Percentiles rank a stretch among this genome's conserved stretches.
Conservation (phyloP, 37 sponge, comb jelly and placozoan genomes). For the Theonella swinhoei region DNA sequence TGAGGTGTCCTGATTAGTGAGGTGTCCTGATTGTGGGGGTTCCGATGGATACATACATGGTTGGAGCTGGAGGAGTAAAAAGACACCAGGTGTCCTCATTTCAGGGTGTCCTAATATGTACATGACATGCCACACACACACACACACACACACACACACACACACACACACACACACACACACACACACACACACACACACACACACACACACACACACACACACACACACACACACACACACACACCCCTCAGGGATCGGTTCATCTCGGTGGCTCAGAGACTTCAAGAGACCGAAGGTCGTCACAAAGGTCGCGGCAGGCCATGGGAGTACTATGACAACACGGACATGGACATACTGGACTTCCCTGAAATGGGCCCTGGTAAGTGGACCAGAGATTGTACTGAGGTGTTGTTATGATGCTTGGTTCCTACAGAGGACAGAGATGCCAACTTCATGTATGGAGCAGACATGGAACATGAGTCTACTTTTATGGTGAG, state of each 20-base stretch:
- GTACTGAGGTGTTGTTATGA: too few relatives aligned
- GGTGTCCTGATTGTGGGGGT: too few relatives aligned
- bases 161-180: neutral
- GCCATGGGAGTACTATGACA: constrained; percentile 10
- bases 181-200: neutral
- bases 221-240: neutral
- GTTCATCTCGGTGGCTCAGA: constrained; percentile 19
- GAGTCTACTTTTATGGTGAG: constrained; percentile 25
- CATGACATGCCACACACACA: neutral
- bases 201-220: constrained; percentile 3
- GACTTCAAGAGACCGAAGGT: constrained; percentile 11
- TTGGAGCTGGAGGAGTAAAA: too few relatives aligned
- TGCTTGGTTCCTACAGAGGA: constrained; percentile 16
- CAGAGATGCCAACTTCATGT: constrained; percentile 5
- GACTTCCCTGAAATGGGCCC: constrained; percentile 32
- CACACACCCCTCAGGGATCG: too few relatives aligned
- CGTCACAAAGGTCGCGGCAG: neutral
- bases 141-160: too few relatives aligned
- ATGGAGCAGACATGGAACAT: constrained; percentile 3
- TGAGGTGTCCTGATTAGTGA: too few relatives aligned
- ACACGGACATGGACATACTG: constrained; percentile 26
- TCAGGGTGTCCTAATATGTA: too few relatives aligned
- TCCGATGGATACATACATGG: too few relatives aligned
- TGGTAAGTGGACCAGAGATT: neutral
- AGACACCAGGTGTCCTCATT: too few relatives aligned